Conservation (phyloP, 2,113 vertebrate species). For the Pitta sordida region DNA sequence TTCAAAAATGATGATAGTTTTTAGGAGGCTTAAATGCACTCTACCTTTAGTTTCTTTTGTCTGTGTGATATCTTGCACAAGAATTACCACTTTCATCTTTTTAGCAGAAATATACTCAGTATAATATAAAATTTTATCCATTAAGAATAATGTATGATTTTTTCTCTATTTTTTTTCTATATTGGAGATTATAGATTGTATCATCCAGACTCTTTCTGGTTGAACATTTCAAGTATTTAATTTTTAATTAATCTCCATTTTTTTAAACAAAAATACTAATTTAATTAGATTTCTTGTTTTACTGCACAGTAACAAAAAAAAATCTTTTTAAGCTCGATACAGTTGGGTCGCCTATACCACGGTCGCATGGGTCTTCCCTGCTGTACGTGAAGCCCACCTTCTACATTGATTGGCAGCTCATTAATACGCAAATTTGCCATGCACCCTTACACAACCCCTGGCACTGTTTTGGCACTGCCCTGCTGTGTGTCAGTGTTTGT, state of each 20-base stretch:
- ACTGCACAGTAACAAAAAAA: background rate
- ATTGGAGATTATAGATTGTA: background rate
- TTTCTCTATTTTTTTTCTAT: background rate
- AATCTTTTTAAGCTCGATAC: background rate
- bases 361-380: no score
- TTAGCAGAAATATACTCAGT: background rate
- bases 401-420: no score
- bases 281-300: background rate
- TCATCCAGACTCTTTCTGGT: background rate
- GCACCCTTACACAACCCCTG: no score
- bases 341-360: no score
- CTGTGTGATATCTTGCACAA: background rate
- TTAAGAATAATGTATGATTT: background rate
- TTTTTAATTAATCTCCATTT: background rate
- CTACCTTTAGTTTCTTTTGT: constrained; percentile 13
- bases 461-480: no score
- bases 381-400: no score
- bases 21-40: background rate
- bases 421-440: no score
- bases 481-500: no score
- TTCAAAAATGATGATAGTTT: constrained; percentile 13
- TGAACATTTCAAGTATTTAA: background rate
- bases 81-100: background rate
- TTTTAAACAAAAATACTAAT: background rate
- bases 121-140: background rate